These are phyloP conservation scores for Rhea pennata DNA, from an alignment of 2,113 vertebrate genomes.

Conservation along the genomic window DNA sequence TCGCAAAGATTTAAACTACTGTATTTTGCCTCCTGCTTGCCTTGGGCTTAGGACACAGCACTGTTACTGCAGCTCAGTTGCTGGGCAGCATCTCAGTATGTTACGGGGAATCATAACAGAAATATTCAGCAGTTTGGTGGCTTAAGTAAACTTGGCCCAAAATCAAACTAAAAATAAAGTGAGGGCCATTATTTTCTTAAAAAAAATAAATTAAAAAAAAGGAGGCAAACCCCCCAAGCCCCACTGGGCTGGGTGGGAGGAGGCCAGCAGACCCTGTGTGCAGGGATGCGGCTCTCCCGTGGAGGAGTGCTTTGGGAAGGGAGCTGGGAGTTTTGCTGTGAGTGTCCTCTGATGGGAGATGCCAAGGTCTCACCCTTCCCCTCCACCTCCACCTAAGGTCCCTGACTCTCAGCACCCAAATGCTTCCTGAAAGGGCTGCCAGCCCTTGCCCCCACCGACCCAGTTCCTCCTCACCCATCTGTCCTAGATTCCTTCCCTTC, in stretches of 20 bases:
- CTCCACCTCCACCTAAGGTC: neutral
- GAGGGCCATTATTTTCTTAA: neutral
- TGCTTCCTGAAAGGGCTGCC: neutral
- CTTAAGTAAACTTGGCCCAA: neutral
- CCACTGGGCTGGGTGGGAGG: too few relatives aligned
- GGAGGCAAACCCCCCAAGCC: too few relatives aligned
- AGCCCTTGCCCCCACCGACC: neutral
- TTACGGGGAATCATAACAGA: neutral
- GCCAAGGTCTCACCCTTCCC: too few relatives aligned
- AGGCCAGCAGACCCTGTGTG: too few relatives aligned
- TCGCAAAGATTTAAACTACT: neutral
- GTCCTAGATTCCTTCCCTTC: neutral
- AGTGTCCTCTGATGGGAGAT: too few relatives aligned
- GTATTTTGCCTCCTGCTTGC: neutral
- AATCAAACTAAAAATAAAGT: neutral
- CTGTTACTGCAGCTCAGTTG: neutral
- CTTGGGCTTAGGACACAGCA: neutral
- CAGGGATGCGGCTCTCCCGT: too few relatives aligned
- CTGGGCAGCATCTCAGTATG: neutral
- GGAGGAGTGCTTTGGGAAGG: too few relatives aligned
- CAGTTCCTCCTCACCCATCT: neutral
- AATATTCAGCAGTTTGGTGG: neutral
- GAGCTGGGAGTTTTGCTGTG: too few relatives aligned
- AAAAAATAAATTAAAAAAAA: neutral
- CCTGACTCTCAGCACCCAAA: neutral